Evolutionary conservation across 2,113 vertebrate species (phyloP).

Genomic region (Chelonoidis abingdonii): DNA sequence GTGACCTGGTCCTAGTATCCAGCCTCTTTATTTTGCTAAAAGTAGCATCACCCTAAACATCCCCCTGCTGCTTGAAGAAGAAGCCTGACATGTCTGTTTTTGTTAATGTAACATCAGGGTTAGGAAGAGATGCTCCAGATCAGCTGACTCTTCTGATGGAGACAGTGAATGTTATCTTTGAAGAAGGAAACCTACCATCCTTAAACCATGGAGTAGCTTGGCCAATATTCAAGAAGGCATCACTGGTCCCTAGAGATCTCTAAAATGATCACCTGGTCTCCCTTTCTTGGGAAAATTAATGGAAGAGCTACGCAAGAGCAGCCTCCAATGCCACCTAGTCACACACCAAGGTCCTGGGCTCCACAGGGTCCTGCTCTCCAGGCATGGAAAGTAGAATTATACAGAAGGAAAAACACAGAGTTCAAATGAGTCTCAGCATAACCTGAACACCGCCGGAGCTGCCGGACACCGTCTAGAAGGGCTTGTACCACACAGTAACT

Average conservation of each 20-base stretch:
- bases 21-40: not conserved
- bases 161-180: not conserved
- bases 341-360: not conserved
- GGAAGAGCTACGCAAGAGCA: not conserved
- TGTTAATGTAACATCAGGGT: fast-evolving
- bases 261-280: constrained; percentile 5
- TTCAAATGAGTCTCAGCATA: fast-evolving
- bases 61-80: not conserved
- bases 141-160: not conserved
- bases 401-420: not conserved
- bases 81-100: fast-evolving
- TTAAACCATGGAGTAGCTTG: not conserved
- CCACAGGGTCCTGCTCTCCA: not conserved
- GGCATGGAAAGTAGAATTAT: fast-evolving
- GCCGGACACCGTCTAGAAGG: fast-evolving
- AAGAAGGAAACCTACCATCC: not conserved
- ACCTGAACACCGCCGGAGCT: not conserved
- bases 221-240: not conserved
- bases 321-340: not conserved
- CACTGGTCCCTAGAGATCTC: not conserved
- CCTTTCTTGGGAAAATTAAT: not conserved
- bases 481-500: not conserved
- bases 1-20: not conserved
- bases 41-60: fast-evolving
- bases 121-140: not conserved